Percentiles rank a stretch among this genome's conserved stretches.
Conservation (phyloP, 2,888 invertebrate genomes). For the Allolobophora icterica region DNA sequence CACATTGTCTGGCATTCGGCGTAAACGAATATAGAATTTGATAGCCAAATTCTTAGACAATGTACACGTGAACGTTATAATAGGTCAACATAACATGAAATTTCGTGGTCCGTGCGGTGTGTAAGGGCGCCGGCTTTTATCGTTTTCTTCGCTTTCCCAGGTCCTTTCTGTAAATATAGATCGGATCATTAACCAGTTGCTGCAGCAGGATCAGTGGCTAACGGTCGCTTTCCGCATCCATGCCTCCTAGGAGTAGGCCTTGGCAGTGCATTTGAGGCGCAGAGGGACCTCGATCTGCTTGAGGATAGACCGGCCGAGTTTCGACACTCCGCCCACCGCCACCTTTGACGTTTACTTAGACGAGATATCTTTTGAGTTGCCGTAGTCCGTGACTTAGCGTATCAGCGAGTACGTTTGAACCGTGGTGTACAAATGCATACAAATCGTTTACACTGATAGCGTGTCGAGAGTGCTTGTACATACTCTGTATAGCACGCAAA, state of each 20-base stretch:
- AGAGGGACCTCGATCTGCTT: not conserved
- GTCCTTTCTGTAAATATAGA: not conserved
- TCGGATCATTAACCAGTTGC: not conserved
- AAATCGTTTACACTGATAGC: not conserved
- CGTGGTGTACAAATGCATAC: not conserved
- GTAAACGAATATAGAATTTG: not conserved
- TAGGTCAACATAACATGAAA: too few relatives aligned
- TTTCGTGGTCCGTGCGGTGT: not conserved
- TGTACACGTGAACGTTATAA: too few relatives aligned
- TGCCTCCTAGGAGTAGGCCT: not conserved
- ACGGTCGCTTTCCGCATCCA: not conserved
- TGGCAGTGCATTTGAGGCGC: not conserved
- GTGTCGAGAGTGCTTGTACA: constrained; percentile 17
- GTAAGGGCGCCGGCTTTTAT: not conserved
- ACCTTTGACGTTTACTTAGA: constrained; percentile 2
- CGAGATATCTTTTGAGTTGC: not conserved
- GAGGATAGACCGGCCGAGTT: not conserved
- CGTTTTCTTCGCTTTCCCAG: not conserved
- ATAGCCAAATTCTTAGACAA: too few relatives aligned
- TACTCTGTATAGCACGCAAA: not conserved
- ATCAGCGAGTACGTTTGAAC: not conserved
- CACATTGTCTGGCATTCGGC: not conserved
- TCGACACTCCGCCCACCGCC: not conserved
- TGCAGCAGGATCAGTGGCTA: not conserved
- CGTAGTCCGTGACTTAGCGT: not conserved